A percentile compares a stretch with the other conserved stretches of the same genome.
Conservation (phyloP, 2,888 invertebrate genomes). For the Drosophila prolongata region DNA sequence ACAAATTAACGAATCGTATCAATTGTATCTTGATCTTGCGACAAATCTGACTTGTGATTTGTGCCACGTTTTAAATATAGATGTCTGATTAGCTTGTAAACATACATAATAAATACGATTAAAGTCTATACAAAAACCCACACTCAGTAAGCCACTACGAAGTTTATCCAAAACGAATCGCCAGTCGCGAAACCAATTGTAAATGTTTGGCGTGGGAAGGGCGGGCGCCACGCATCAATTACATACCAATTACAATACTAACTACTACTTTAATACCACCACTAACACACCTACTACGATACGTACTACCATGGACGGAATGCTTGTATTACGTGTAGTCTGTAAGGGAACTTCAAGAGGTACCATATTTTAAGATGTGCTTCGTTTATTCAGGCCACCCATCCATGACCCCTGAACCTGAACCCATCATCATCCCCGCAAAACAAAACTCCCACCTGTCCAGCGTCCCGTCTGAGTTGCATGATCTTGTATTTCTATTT, state of each 20-base stretch:
- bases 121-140: slow-evolving; percentile 46
- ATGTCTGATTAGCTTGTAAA: slow-evolving; percentile 80
- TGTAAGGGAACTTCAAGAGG: slow-evolving; percentile 55
- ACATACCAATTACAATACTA: slow-evolving; percentile 68
- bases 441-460: slow-evolving; percentile 7
- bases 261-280: slow-evolving; percentile 56
- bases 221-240: slow-evolving; percentile 54
- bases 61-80: slow-evolving; percentile 80
- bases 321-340: slow-evolving; percentile 55
- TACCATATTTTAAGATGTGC: slow-evolving; percentile 39
- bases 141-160: slow-evolving; percentile 51
- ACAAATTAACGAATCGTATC: slow-evolving; percentile 71
- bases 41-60: slow-evolving; percentile 79
- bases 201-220: slow-evolving; percentile 11
- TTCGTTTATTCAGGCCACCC: slow-evolving; percentile 33
- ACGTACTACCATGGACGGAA: slow-evolving; percentile 45
- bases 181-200: slow-evolving; percentile 7
- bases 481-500: slow-evolving; percentile 43
- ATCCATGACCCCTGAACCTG: slow-evolving; percentile 27
- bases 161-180: slow-evolving; percentile 61
- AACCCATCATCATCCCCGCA: slow-evolving; percentile 1
- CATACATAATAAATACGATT: slow-evolving; percentile 46
- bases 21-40: slow-evolving; percentile 78
- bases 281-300: slow-evolving; percentile 43
- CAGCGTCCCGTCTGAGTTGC: slow-evolving; percentile 37